These are phyloP conservation scores for Actinostola sp. DNA, from an alignment of 92 coral and sea anemone species.

Conservation along the genomic window DNA sequence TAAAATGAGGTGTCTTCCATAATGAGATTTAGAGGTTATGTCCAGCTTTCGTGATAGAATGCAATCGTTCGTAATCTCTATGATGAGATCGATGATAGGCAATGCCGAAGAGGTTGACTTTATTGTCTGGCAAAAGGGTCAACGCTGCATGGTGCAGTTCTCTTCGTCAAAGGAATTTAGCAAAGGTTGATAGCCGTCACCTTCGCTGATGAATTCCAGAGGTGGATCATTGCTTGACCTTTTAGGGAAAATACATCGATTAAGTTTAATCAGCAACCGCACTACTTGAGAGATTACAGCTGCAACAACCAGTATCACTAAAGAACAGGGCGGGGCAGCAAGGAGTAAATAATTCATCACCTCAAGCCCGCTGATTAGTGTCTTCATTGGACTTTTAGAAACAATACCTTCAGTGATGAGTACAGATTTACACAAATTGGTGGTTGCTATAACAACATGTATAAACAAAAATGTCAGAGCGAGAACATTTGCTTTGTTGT, in stretches of 20 bases:
- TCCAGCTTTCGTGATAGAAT: too few relatives aligned
- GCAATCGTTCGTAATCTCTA: too few relatives aligned
- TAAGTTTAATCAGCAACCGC: constrained; percentile 13
- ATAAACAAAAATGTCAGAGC: constrained; percentile 42
- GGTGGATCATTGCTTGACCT: too few relatives aligned
- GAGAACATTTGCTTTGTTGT: constrained; percentile 50
- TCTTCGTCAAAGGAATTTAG: too few relatives aligned
- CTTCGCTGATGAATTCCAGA: too few relatives aligned
- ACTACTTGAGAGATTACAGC: constrained; percentile 46
- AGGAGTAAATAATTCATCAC: constrained; percentile 46
- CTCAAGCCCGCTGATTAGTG: constrained; percentile 30
- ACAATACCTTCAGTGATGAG: constrained; percentile 48
- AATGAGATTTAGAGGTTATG: too few relatives aligned
- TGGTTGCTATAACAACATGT: constrained; percentile 52
- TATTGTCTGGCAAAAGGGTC: too few relatives aligned
- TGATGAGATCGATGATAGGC: too few relatives aligned
- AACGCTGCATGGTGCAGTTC: too few relatives aligned
- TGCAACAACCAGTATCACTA: constrained; percentile 19
- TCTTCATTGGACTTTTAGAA: constrained; percentile 39
- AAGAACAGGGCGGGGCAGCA: constrained; percentile 28
- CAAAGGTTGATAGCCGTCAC: too few relatives aligned
- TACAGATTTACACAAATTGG: constrained; percentile 58
- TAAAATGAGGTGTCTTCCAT: too few relatives aligned
- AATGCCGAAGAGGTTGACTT: too few relatives aligned
- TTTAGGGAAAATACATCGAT: background rate